Conservation (phyloP, 2,113 vertebrate genomes). For the Bostrychus sinensis region DNA sequence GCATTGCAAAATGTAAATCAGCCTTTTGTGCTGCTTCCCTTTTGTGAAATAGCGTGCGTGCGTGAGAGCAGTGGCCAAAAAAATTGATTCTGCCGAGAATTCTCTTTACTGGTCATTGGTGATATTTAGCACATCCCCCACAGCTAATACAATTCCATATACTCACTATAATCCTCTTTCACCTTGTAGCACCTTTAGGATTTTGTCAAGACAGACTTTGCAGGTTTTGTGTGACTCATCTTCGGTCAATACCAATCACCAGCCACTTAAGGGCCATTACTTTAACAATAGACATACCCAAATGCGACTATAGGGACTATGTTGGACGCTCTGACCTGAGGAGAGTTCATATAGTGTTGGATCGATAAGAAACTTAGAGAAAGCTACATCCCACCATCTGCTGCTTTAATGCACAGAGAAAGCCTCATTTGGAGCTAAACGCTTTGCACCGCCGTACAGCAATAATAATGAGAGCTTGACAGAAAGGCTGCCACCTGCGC, state of each 20-base stretch:
- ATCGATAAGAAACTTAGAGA: conserved; percentile 41
- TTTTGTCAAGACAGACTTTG: conserved; percentile 18
- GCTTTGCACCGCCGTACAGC: conserved; percentile 28
- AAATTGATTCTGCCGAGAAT: conserved; percentile 32
- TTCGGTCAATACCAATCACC: conserved; percentile 57
- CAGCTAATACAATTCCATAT: conserved; percentile 13
- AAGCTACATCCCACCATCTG: conserved; percentile 10
- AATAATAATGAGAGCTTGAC: conserved; percentile 40
- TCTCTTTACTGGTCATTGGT: conserved; percentile 15
- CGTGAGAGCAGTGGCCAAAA: conserved; percentile 40
- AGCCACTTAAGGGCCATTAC: conserved; percentile 53
- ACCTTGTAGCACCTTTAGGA: conserved; percentile 7
- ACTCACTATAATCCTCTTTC: conserved; percentile 4
- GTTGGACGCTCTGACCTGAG: conserved; percentile 13
- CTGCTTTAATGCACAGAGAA: conserved; percentile 32
- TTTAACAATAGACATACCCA: conserved; percentile 46
- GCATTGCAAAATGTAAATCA: conserved; percentile 71
- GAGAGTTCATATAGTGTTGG: conserved; percentile 41
- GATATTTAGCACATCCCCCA: conserved; percentile 25
- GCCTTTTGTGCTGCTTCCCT: conserved; percentile 48
- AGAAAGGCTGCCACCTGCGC: conserved; percentile 22
- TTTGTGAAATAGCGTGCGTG: conserved; percentile 24
- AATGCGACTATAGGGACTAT: conserved; percentile 25
- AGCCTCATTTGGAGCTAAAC: conserved; percentile 50
- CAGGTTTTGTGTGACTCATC: conserved; percentile 19